Base-by-base conservation (phyloP, 2,797 vertebrate species). In the Phalanger gymnotis region DNA sequence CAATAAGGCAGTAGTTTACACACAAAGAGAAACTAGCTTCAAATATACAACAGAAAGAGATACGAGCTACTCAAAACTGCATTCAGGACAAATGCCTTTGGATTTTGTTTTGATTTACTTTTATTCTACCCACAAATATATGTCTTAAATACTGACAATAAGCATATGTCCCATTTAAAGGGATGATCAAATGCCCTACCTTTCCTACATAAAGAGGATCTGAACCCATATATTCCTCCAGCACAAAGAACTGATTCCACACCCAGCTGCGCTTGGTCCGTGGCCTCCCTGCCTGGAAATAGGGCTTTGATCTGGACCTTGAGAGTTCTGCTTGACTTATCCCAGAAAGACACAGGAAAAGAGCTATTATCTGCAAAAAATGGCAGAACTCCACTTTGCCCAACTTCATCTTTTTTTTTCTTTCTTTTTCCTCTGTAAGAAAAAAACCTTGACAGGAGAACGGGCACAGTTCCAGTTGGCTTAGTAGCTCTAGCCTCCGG, bases 201-300 rank as follows among this genome's bases (percentile, higher is more conserved):
- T 99, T 99, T 98, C 99, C 99, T 93, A 99, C 99, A 97, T 99
- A 99, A 95, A 99, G 99, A 5, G 99, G 99, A 93, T 99, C 99
- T 27, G 99, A 99, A 96, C 99, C 99, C 92, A 99, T 99, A 98
- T 99, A 99, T 98, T 99, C 99, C 98, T 99, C 99, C 98, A 99
- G 98, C 91, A 99, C 99, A 98, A 99, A 99, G 99, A 99, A 99
- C 95, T 99, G 99, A 98, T 99, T 99, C 99, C 99, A 99, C 97
- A 99, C 99, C 99, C 99, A 99, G 99, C 99, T 99, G 98, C 99
- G 99, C 97, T 99, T 99, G 96, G 99, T 99, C 98, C 99, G 99
- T 2, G 98, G 98, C 96, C 99, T 99, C 98, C 98, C 98, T 94
- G 99, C 98, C 31, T 98, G 98, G 95, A 99, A 98, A 97, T 98